Evolutionary conservation across 2,113 vertebrate species (phyloP).

Genomic region (Vanacampus margaritifer): DNA sequence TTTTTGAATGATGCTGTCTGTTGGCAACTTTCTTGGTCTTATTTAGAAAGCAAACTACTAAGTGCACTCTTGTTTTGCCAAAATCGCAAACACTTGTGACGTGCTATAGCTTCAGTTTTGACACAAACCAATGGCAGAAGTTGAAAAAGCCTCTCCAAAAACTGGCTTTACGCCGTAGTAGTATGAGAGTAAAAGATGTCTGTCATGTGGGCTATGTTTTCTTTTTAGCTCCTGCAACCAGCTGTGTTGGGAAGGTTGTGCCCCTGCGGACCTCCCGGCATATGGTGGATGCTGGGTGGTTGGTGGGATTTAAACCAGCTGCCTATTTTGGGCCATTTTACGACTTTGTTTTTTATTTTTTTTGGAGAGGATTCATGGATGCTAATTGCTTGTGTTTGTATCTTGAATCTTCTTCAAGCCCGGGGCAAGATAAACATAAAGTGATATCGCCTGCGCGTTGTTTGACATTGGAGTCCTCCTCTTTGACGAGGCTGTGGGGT

Average conservation of each 20-base stretch:
- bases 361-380: slow-evolving; percentile 40
- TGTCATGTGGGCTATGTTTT: slow-evolving; percentile 48
- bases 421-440: slow-evolving; percentile 9
- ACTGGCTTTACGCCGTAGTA: background rate
- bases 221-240: slow-evolving; percentile 46
- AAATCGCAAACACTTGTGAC: too few relatives aligned
- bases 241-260: slow-evolving; percentile 55
- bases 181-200: slow-evolving; percentile 7
- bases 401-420: slow-evolving; percentile 4
- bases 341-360: slow-evolving; percentile 47
- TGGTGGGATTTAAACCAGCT: slow-evolving; percentile 48
- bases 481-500: background rate
- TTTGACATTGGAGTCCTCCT: background rate
- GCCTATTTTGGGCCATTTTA: slow-evolving; percentile 51
- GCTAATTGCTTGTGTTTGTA: slow-evolving; percentile 25
- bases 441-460: slow-evolving; percentile 2
- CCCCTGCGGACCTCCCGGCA: slow-evolving; percentile 66
- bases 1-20: too few relatives aligned
- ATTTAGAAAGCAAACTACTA: too few relatives aligned
- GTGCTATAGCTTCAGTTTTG: too few relatives aligned
- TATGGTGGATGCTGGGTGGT: slow-evolving; percentile 63
- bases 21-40: too few relatives aligned
- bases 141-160: background rate
- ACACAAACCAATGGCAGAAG: too few relatives aligned
- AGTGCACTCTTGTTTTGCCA: too few relatives aligned